Conservation (phyloP, 2,113 vertebrate species). For the Blennius ocellaris region DNA sequence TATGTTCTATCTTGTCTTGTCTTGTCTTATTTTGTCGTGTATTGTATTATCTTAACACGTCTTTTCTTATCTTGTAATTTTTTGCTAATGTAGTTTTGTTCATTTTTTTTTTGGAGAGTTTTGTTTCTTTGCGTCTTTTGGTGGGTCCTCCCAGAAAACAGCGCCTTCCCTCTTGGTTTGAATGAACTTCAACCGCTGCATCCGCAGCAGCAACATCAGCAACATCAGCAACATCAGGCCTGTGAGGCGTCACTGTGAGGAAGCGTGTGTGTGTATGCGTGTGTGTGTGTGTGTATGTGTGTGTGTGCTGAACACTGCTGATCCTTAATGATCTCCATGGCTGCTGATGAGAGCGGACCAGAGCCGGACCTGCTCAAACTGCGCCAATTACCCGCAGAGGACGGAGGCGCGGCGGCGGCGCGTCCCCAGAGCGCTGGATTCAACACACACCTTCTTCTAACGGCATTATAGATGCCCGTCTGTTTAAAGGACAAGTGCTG, state of each 20-base stretch:
- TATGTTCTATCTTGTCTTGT: no score
- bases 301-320: constrained; percentile 44
- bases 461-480: background rate
- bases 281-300: background rate
- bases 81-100: no score
- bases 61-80: no score
- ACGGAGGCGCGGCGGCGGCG: constrained; percentile 1
- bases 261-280: constrained; percentile 1
- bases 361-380: constrained; percentile 53
- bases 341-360: constrained; percentile 60
- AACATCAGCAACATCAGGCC: constrained; percentile 36
- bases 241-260: constrained; percentile 13
- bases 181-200: constrained; percentile 49
- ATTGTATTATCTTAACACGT: no score
- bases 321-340: constrained; percentile 57
- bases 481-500: constrained; percentile 15
- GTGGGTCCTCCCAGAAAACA: constrained; percentile 19
- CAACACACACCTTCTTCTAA: background rate
- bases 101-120: no score
- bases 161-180: constrained; percentile 42
- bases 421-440: constrained; percentile 5
- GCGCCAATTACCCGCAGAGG: constrained; percentile 50
- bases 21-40: no score
- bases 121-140: no score
- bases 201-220: constrained; percentile 38